Percentiles rank a stretch among this genome's conserved stretches.
Evolutionary conservation across 2,888 invertebrate species (phyloP).

Genomic region (Drosophila lacicola): DNA sequence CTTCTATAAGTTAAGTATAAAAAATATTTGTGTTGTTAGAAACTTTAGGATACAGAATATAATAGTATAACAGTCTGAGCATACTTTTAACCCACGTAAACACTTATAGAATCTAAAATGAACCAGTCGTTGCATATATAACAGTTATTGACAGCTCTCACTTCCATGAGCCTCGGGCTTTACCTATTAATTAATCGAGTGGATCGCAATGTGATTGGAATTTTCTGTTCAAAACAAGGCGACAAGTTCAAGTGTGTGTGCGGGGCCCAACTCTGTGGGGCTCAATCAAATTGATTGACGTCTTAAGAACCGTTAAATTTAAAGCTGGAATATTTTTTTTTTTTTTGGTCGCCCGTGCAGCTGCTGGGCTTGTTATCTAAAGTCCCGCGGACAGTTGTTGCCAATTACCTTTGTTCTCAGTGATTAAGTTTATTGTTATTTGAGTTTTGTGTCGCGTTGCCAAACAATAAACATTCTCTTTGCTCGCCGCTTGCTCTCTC

Average conservation of each 20-base stretch:
- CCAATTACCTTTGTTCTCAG: slow-evolving; percentile 63
- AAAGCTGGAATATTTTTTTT: slow-evolving; percentile 8
- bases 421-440: slow-evolving; percentile 56
- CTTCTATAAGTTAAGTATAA: too few relatives aligned
- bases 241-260: slow-evolving; percentile 28
- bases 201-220: slow-evolving; percentile 39
- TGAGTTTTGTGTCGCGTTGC: slow-evolving; percentile 54
- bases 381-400: slow-evolving; percentile 54
- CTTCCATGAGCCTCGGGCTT: neutral
- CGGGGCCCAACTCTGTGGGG: slow-evolving; percentile 40
- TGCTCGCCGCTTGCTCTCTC: slow-evolving; percentile 33
- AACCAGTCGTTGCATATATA: neutral
- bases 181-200: slow-evolving; percentile 10
- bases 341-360: slow-evolving; percentile 3
- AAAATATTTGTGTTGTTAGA: too few relatives aligned
- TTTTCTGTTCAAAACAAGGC: slow-evolving; percentile 5
- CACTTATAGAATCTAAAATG: neutral
- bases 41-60: neutral
- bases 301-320: slow-evolving; percentile 61
- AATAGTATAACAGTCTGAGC: neutral
- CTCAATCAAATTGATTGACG: slow-evolving; percentile 74
- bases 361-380: slow-evolving; percentile 42
- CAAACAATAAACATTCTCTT: slow-evolving; percentile 50
- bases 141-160: neutral
- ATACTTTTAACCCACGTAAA: neutral